Evolutionary conservation across 2,888 invertebrate genomes (phyloP).

Genomic region (Drosophila lacicola): DNA sequence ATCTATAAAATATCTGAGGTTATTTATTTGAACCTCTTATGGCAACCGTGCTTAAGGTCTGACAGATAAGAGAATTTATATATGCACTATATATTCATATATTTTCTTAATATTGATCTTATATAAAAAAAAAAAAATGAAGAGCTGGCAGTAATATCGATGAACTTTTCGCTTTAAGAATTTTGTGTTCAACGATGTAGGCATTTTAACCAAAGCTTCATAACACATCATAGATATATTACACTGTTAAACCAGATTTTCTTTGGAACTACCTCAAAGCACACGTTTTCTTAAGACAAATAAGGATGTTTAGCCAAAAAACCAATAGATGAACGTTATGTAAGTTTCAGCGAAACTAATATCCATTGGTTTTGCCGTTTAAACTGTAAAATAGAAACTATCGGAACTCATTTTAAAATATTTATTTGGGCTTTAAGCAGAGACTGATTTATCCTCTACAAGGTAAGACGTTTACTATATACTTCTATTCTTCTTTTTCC

Average conservation of each 20-base stretch:
- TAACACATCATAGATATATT: neutral
- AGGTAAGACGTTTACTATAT: constrained; percentile 64
- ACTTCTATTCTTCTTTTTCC: constrained; percentile 55
- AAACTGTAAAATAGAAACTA: constrained; percentile 17
- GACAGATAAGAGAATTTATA: too few species aligned
- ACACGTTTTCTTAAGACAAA: constrained; percentile 1
- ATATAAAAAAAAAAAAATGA: too few species aligned
- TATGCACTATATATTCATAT: neutral
- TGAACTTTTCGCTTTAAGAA: constrained; percentile 13
- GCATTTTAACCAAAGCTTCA: constrained; percentile 9
- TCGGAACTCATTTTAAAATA: constrained; percentile 24
- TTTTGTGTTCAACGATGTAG: constrained; percentile 12
- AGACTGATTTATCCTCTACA: constrained; percentile 62
- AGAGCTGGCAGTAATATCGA: constrained; percentile 7
- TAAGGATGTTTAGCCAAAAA: constrained; percentile 11
- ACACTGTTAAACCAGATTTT: neutral
- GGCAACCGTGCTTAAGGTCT: neutral
- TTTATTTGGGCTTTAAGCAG: constrained; percentile 62
- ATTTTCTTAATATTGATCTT: neutral
- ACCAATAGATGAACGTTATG: constrained; percentile 3
- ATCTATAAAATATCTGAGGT: too few species aligned
- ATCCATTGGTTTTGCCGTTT: constrained; percentile 11
- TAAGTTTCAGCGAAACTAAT: neutral
- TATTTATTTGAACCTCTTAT: neutral
- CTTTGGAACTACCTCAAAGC: constrained; percentile 13